phyloP scores from a whole-genome alignment of 2,888 invertebrate genomes.

The Andricus curvator region DNA sequence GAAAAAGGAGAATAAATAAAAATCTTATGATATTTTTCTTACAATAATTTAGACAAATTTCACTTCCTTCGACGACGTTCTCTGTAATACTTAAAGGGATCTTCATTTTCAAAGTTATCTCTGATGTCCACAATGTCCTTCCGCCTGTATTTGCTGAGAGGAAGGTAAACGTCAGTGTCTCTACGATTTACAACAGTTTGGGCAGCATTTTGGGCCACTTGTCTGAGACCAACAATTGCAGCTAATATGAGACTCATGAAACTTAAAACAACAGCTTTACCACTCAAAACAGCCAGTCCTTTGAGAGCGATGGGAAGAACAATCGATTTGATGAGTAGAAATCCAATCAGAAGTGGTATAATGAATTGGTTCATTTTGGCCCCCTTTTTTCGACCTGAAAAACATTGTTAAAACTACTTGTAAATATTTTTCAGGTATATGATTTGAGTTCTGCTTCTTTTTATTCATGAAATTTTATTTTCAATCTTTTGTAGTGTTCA shows the following conservation, averaged over 20 bases:
- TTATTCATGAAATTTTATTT: no score
- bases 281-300: slow-evolving; percentile 84
- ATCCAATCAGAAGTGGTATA: slow-evolving; percentile 82
- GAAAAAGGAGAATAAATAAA: neutral
- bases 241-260: slow-evolving; percentile 81
- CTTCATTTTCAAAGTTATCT: slow-evolving; percentile 62
- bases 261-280: slow-evolving; percentile 80
- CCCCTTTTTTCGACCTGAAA: slow-evolving; percentile 72
- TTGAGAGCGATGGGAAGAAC: slow-evolving; percentile 85
- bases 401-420: neutral
- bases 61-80: slow-evolving; percentile 59
- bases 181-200: slow-evolving; percentile 34
- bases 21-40: neutral
- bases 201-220: slow-evolving; percentile 74
- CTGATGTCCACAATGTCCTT: slow-evolving; percentile 66
- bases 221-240: slow-evolving; percentile 82
- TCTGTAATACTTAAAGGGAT: slow-evolving; percentile 72
- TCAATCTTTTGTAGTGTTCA: no score
- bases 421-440: no score
- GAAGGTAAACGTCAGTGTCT: slow-evolving; percentile 57
- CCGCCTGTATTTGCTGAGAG: slow-evolving; percentile 69
- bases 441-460: no score
- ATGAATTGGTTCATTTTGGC: slow-evolving; percentile 81
- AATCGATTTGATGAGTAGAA: slow-evolving; percentile 84
- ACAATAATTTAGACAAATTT: neutral